These are phyloP conservation scores for Chromis chromis DNA, from an alignment of 2,797 vertebrate species.

Conservation along the genomic window DNA sequence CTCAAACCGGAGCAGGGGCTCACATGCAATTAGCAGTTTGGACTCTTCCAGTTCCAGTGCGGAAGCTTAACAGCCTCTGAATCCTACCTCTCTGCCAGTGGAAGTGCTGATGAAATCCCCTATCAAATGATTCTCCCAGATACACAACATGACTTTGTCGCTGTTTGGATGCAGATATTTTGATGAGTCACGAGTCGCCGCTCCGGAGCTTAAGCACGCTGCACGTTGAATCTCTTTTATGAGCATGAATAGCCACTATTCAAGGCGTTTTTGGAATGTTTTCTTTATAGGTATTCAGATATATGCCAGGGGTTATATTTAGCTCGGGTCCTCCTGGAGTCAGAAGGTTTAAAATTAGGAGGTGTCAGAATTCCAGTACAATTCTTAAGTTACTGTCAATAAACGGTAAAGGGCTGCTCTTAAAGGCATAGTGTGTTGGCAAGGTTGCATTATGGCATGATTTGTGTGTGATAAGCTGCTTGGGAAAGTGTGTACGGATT, in stretches of 20 bases:
- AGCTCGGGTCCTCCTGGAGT: slow-evolving; percentile 79
- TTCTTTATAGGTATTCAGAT: slow-evolving; percentile 84
- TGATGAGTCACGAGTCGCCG: slow-evolving; percentile 65
- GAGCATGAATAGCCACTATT: slow-evolving; percentile 81
- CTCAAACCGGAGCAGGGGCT: slow-evolving; percentile 23
- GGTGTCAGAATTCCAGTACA: slow-evolving; percentile 84
- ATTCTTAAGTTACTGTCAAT: slow-evolving; percentile 86
- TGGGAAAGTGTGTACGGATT: slow-evolving; percentile 45
- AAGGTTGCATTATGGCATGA: slow-evolving; percentile 36
- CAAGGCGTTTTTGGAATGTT: slow-evolving; percentile 74
- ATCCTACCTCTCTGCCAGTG: slow-evolving; percentile 26
- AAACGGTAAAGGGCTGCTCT: slow-evolving; percentile 77
- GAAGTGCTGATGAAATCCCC: slow-evolving; percentile 49
- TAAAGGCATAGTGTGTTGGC: slow-evolving; percentile 72
- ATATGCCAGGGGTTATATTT: slow-evolving; percentile 80
- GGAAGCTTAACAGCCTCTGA: slow-evolving; percentile 33
- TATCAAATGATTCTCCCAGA: slow-evolving; percentile 46
- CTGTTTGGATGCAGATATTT: slow-evolving; percentile 47
- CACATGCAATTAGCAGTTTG: slow-evolving; percentile 29
- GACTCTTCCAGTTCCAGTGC: slow-evolving; percentile 30
- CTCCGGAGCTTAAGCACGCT: slow-evolving; percentile 21
- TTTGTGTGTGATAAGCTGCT: slow-evolving; percentile 70
- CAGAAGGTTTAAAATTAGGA: slow-evolving; percentile 87
- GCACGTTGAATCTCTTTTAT: slow-evolving; percentile 63
- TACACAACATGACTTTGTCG: slow-evolving; percentile 8